phyloP scores from a whole-genome alignment of 2,888 invertebrate genomes.

The Norana najaformis region DNA sequence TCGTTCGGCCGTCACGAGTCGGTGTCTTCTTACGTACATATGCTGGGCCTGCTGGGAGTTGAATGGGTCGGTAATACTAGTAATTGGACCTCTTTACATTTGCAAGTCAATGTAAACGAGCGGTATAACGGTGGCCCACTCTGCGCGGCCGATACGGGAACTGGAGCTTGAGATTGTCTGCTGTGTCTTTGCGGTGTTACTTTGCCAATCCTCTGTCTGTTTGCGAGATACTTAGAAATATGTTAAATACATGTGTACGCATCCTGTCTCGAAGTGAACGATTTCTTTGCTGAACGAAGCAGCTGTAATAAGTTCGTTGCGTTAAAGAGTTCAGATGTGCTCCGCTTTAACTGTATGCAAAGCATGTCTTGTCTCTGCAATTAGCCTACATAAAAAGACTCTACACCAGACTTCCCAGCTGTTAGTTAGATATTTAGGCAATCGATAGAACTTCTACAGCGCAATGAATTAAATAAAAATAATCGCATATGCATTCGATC shows the following conservation, averaged over 20 bases:
- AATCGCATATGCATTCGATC: background rate
- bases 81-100: constrained; percentile 27
- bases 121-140: background rate
- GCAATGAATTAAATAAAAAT: background rate
- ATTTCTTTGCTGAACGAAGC: background rate
- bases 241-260: background rate
- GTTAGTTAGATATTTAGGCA: too few species aligned
- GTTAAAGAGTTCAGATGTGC: background rate
- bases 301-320: background rate
- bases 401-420: background rate
- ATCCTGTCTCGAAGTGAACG: background rate
- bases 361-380: background rate
- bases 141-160: background rate
- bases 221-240: background rate
- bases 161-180: background rate
- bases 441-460: background rate
- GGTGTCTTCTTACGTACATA: background rate
- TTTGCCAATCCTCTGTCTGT: background rate
- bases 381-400: background rate
- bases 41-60: constrained; percentile 17
- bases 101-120: constrained; percentile 24
- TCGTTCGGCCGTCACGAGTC: background rate
- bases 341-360: background rate
- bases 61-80: constrained; percentile 21
- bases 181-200: background rate